These are phyloP conservation scores for Brachylomia viminalis DNA, from an alignment of 2,888 invertebrate genomes.

Conservation along the genomic window DNA sequence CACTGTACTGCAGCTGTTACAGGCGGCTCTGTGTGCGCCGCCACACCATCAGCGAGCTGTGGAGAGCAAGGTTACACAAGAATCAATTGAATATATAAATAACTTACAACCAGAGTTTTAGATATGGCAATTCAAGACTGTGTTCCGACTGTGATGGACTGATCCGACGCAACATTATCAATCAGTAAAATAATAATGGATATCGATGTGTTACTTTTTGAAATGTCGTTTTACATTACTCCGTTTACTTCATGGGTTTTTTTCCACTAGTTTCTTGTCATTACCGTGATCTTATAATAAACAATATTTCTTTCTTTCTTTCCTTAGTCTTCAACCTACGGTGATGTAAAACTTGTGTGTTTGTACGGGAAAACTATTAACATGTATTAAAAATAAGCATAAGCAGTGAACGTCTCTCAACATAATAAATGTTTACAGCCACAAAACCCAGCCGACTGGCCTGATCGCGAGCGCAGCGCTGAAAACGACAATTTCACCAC, in stretches of 20 bases:
- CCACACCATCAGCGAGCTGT: too few species aligned
- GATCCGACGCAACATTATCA: neutral
- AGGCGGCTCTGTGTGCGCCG: too few species aligned
- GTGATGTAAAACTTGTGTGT: neutral
- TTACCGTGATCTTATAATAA: neutral
- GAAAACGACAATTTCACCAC: constrained; percentile 86
- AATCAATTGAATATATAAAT: neutral
- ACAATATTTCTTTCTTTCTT: neutral
- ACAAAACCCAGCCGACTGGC: constrained; percentile 79
- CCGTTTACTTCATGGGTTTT: neutral
- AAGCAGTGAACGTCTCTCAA: neutral
- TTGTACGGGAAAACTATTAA: neutral
- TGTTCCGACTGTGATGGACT: too few species aligned
- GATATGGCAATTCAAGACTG: too few species aligned
- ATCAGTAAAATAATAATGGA: neutral
- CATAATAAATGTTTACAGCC: neutral
- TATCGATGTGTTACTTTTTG: neutral
- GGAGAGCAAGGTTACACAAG: too few species aligned
- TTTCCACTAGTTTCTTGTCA: neutral
- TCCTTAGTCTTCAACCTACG: neutral
- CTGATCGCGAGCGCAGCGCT: constrained; percentile 86
- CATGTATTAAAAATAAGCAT: neutral
- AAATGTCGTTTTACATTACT: neutral
- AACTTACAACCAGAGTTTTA: neutral
- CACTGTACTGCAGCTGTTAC: too few species aligned